These are phyloP conservation scores for Bursaphelenchus mucronatus DNA, from an alignment of 1,140 invertebrate genomes.

Conservation along the genomic window DNA sequence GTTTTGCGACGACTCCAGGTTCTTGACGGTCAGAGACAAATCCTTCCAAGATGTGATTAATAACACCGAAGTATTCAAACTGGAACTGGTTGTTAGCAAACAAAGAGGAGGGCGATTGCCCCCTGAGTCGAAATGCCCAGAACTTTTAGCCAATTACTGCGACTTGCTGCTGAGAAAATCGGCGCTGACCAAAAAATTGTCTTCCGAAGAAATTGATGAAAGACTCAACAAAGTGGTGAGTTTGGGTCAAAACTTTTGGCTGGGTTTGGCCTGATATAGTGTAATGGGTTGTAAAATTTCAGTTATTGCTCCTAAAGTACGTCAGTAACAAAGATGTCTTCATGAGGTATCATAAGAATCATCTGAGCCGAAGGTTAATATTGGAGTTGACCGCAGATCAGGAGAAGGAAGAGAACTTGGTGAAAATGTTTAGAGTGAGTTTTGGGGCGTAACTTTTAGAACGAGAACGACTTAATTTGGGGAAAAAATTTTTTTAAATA, in stretches of 20 bases:
- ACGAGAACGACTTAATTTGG: too few species aligned
- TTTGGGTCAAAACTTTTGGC: conserved; percentile 39
- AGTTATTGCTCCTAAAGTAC: conserved; percentile 92
- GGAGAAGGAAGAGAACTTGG: conserved; percentile 99
- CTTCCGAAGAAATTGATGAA: conserved; percentile 91
- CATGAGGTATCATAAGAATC: conserved; percentile 97
- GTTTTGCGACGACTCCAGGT: conserved; percentile 91
- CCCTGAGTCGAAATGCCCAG: conserved; percentile 92
- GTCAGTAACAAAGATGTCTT: conserved; percentile 99
- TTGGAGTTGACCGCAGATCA: conserved; percentile 93
- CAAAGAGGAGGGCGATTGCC: conserved; percentile 63
- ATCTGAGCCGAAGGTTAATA: conserved; percentile 88
- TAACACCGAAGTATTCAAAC: conserved; percentile 89
- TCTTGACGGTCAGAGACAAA: conserved; percentile 93
- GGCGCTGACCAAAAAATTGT: conserved; percentile 88
- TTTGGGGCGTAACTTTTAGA: neutral
- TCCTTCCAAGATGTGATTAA: conserved; percentile 97
- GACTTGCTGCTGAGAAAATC: conserved; percentile 97
- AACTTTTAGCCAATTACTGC: conserved; percentile 97
- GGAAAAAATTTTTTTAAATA: too few species aligned
- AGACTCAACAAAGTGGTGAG: conserved; percentile 82
- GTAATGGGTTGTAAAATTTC: conserved; percentile 49
- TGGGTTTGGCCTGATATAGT: neutral
- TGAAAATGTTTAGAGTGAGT: conserved; percentile 68
- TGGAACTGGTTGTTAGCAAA: conserved; percentile 69